Percentiles rank a stretch among this genome's conserved stretches.
phyloP scores from a whole-genome alignment of 2,797 vertebrate species.

The Agapornis canus region DNA sequence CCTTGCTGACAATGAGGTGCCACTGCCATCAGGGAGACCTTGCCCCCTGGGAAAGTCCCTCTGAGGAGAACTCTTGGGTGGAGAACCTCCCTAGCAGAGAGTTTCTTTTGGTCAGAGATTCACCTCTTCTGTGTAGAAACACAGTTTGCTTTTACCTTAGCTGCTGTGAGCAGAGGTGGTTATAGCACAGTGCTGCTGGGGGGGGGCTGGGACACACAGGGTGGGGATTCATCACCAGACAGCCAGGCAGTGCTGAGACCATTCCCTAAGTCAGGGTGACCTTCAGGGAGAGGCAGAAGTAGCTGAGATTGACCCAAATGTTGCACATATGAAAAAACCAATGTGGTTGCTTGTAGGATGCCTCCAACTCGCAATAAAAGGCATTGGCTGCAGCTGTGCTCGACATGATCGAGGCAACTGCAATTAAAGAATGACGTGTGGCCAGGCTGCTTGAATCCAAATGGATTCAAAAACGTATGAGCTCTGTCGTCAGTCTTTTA shows the following conservation, averaged over 20 bases:
- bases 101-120: not conserved
- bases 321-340: not conserved
- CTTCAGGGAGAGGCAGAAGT: not conserved
- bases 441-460: conserved; percentile 24
- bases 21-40: not conserved
- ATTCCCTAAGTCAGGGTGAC: not conserved
- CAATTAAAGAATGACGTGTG: conserved; percentile 21
- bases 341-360: not conserved
- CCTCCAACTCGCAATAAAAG: not conserved
- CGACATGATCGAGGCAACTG: not conserved
- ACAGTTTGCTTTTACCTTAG: not conserved
- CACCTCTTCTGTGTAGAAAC: not conserved
- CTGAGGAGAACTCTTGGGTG: not conserved
- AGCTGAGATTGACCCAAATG: not conserved
- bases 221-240: not conserved
- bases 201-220: not conserved
- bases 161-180: not conserved
- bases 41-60: not conserved
- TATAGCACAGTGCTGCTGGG: not conserved
- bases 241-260: not conserved
- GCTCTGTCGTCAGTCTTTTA: not conserved
- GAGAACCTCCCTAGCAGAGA: not conserved
- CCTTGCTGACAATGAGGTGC: not conserved
- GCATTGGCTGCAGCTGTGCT: conserved; percentile 25
- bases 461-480: not conserved